Evolutionary conservation across 2,113 vertebrate species (phyloP).

Genomic region (Cololabis saira): DNA sequence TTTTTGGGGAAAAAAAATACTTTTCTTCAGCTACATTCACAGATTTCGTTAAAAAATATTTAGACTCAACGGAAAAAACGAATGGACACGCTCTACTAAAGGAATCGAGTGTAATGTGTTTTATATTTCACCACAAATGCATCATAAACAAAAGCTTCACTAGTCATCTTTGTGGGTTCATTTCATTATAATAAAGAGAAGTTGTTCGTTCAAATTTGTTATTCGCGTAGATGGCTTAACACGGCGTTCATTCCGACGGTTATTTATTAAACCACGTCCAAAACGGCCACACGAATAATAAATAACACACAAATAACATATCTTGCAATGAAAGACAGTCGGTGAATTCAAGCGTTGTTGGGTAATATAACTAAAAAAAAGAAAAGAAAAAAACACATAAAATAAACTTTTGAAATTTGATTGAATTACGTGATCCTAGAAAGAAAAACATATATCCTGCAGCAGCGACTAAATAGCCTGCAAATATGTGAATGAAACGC

Average conservation of each 20-base stretch:
- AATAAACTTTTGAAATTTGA: not conserved
- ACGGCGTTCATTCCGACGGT: too few relatives aligned
- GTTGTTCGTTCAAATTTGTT: not conserved
- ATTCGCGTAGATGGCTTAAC: not conserved
- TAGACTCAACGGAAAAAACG: constrained; percentile 67
- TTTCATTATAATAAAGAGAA: not conserved
- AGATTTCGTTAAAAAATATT: constrained; percentile 70
- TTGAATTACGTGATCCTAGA: not conserved
- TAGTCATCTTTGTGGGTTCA: not conserved
- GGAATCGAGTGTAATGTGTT: constrained; percentile 2
- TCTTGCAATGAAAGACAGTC: too few relatives aligned
- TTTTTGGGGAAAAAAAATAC: not conserved
- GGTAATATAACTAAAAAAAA: not conserved
- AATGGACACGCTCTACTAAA: not conserved
- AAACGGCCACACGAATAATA: too few relatives aligned
- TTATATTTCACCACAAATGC: not conserved
- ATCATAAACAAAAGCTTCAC: not conserved
- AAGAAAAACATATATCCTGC: not conserved
- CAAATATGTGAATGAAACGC: constrained; percentile 59
- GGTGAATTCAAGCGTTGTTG: too few relatives aligned
- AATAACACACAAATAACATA: too few relatives aligned
- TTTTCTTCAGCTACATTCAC: not conserved
- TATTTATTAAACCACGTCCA: too few relatives aligned
- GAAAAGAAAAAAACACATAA: not conserved
- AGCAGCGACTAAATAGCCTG: not conserved